Conservation (phyloP, 2,113 vertebrate species). For the Ginglymostoma cirratum region DNA sequence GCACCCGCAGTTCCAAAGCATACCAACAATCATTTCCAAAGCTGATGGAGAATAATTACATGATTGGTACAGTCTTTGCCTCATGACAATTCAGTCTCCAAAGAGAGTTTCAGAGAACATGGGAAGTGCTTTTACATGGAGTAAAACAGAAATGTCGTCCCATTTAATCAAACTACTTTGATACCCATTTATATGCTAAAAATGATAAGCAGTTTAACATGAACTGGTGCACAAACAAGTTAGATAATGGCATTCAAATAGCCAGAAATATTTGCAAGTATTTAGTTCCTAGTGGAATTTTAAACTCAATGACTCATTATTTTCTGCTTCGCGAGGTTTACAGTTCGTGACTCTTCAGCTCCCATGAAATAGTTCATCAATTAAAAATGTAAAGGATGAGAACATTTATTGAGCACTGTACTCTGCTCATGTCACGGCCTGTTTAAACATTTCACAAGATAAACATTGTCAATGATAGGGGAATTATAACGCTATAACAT, state of each 20-base stretch:
- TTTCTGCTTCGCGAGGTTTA: background rate
- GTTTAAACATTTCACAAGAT: background rate
- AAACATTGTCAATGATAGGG: background rate
- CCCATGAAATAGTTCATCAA: background rate
- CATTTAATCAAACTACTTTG: background rate
- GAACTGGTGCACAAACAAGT: background rate
- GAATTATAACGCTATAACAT: background rate
- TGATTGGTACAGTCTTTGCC: background rate
- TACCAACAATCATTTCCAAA: background rate
- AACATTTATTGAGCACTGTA: background rate
- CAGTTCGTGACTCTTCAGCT: background rate
- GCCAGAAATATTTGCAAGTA: background rate
- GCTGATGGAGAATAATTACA: background rate
- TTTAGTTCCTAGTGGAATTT: background rate
- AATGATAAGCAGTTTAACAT: background rate
- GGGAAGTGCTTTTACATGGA: background rate
- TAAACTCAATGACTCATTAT: background rate
- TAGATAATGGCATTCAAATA: background rate
- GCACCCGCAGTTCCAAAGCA: background rate
- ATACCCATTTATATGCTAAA: background rate
- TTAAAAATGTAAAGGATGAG: background rate
- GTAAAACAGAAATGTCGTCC: background rate
- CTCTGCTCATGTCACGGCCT: background rate
- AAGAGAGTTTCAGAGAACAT: background rate
- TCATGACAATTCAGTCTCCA: background rate